Evolutionary conservation across 2,888 invertebrate genomes (phyloP).

Genomic region (Agrypnus murinus): DNA sequence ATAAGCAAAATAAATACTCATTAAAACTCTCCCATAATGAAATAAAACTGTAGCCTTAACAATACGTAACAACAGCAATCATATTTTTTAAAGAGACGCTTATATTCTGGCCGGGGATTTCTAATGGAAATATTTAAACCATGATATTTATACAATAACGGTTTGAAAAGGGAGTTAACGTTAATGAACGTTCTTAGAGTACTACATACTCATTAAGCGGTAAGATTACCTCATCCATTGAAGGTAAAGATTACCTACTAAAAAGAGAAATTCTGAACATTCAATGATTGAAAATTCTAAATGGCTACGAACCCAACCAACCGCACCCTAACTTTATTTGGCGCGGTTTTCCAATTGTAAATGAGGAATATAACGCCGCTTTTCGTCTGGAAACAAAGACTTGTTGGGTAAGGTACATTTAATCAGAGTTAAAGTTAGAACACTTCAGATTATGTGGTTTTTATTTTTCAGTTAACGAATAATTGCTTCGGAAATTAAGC

Average conservation of each 20-base stretch:
- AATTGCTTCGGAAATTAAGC: no score
- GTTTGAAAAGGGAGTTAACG: conserved; percentile 21
- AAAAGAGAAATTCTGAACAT: conserved; percentile 12
- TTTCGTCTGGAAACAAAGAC: conserved; percentile 24
- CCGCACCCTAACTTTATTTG: conserved; percentile 31
- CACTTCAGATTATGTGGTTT: no score
- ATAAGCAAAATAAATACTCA: conserved; percentile 32
- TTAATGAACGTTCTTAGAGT: conserved; percentile 12
- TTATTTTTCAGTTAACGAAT: no score
- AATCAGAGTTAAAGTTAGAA: neutral
- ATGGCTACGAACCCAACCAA: conserved; percentile 1
- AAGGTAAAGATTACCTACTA: conserved; percentile 21
- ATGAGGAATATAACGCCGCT: conserved; percentile 13
- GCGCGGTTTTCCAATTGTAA: conserved; percentile 29
- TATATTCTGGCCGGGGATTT: conserved; percentile 14
- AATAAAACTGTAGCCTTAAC: no score
- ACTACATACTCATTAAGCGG: conserved; percentile 25
- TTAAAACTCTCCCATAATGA: neutral
- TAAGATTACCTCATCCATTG: conserved; percentile 12
- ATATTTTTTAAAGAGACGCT: neutral
- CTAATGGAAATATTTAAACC: conserved; percentile 7
- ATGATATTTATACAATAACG: conserved; percentile 18
- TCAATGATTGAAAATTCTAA: conserved; percentile 16
- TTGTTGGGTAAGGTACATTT: conserved; percentile 21
- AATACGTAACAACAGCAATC: no score